These are phyloP conservation scores for Darevskia mixta DNA, from an alignment of 2,797 vertebrate genomes.

Conservation along the genomic window DNA sequence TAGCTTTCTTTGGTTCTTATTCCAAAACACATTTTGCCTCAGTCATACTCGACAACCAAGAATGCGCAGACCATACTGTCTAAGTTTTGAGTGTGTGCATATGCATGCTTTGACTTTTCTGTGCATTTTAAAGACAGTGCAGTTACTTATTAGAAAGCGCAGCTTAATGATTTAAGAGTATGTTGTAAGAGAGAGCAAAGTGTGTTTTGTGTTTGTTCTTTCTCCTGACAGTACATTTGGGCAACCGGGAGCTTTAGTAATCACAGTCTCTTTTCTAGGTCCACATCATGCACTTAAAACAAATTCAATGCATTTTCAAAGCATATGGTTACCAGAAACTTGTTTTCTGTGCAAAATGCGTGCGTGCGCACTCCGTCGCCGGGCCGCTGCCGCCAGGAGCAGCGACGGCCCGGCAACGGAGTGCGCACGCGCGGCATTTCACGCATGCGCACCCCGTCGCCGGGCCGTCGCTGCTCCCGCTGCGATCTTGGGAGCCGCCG, in stretches of 20 bases:
- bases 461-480: no score
- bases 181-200: conserved; percentile 38
- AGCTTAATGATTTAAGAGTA: conserved; percentile 68
- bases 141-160: background rate
- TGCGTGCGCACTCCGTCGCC: no score
- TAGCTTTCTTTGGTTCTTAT: background rate
- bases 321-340: no score
- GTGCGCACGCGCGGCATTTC: no score
- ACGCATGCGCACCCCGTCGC: no score
- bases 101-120: background rate
- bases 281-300: no score
- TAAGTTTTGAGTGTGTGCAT: background rate
- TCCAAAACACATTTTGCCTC: background rate
- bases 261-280: background rate
- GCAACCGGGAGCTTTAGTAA: conserved; percentile 24
- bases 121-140: background rate
- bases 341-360: no score
- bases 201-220: conserved; percentile 54
- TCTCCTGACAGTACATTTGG: conserved; percentile 40
- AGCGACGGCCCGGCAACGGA: no score
- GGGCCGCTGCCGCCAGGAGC: no score
- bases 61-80: background rate
- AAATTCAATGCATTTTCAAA: no score
- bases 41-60: background rate
- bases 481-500: no score